phyloP scores from a whole-genome alignment of 1,140 invertebrate species.

The Hypsibius dujardini region DNA sequence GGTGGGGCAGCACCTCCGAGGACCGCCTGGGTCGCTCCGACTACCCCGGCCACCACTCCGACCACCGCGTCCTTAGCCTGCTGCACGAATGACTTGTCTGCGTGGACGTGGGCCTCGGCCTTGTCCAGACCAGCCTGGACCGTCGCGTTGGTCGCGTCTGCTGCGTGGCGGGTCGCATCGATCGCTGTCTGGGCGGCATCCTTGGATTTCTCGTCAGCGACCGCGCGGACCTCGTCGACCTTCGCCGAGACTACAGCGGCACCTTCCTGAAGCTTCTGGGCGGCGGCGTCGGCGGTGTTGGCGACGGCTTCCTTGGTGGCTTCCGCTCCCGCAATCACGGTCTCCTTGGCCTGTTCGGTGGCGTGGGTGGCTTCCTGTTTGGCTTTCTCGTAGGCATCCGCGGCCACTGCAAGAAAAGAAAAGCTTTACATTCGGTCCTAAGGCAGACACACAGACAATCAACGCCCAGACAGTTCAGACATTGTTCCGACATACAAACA shows the following conservation, averaged over 20 bases:
- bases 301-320: not conserved
- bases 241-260: not conserved
- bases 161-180: not conserved
- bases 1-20: too few relatives aligned
- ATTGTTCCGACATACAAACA: too few relatives aligned
- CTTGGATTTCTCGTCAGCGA: not conserved
- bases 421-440: too few relatives aligned
- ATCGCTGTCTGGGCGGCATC: not conserved
- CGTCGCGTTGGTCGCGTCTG: not conserved
- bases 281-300: not conserved
- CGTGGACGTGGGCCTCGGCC: not conserved
- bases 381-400: too few relatives aligned
- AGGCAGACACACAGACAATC: too few relatives aligned
- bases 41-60: not conserved
- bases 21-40: too few relatives aligned
- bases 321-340: not conserved
- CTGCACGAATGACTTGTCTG: not conserved
- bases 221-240: not conserved
- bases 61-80: slow-evolving; percentile 1
- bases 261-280: not conserved
- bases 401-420: too few relatives aligned
- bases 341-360: not conserved
- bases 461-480: too few relatives aligned
- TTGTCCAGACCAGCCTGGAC: slow-evolving; percentile 6
- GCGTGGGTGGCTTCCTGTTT: slow-evolving; percentile 3